Conservation (phyloP, 2,888 invertebrate genomes). For the Athalia rosae region DNA sequence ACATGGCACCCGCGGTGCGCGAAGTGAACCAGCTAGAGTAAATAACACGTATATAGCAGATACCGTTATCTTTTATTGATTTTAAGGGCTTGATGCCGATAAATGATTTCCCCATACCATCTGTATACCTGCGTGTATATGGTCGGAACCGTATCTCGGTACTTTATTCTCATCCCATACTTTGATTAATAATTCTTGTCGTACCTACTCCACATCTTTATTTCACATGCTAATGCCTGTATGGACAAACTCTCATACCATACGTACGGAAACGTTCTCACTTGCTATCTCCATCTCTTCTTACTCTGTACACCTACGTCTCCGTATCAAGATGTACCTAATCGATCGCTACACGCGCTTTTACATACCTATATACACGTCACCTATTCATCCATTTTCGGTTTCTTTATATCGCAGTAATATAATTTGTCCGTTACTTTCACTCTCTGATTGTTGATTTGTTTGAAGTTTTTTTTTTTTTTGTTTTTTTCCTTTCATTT, state of each 20-base stretch:
- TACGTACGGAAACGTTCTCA: too few species aligned
- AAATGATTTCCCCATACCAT: conserved; percentile 27
- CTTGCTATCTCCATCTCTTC: too few species aligned
- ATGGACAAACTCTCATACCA: too few species aligned
- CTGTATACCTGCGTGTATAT: neutral
- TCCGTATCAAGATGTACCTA: too few species aligned
- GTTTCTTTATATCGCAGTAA: too few species aligned
- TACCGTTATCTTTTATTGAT: conserved; percentile 36
- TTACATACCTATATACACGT: too few species aligned
- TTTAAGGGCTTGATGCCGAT: conserved; percentile 31
- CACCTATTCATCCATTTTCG: too few species aligned
- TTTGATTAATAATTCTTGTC: neutral
- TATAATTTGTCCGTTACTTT: too few species aligned
- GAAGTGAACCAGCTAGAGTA: conserved; percentile 30
- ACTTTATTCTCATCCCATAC: neutral
- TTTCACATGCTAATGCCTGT: too few species aligned
- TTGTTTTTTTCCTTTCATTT: neutral
- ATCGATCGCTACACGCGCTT: too few species aligned
- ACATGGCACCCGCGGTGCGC: conserved; percentile 39
- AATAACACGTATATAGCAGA: conserved; percentile 11
- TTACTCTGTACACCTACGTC: too few species aligned
- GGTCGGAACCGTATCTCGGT: neutral
- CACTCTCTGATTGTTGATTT: neutral
- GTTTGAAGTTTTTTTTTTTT: neutral
- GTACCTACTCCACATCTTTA: neutral